Conservation (phyloP, 2,797 vertebrate species). For the Sebastes umbrosus region DNA sequence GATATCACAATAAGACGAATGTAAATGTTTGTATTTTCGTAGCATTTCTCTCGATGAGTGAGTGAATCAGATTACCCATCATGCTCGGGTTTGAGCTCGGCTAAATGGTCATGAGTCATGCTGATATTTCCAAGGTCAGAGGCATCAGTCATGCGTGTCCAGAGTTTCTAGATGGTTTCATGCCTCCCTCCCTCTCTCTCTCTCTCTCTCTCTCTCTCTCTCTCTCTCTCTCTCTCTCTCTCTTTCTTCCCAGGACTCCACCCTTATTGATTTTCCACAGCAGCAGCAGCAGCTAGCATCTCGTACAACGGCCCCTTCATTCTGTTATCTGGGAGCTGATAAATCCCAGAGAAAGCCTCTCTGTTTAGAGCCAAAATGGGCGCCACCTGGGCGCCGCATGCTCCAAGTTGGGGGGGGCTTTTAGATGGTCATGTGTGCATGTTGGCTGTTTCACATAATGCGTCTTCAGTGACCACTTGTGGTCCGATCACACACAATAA, state of each 20-base stretch:
- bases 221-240: too few relatives aligned
- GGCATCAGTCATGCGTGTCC: slow-evolving; percentile 17
- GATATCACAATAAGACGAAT: not conserved
- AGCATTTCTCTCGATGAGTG: not conserved
- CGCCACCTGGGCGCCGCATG: not conserved
- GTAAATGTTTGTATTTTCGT: not conserved
- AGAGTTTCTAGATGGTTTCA: slow-evolving; percentile 7
- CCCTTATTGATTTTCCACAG: slow-evolving; percentile 63
- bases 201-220: too few relatives aligned
- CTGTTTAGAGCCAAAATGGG: slow-evolving; percentile 63
- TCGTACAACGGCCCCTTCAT: slow-evolving; percentile 55
- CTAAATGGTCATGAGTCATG: not conserved
- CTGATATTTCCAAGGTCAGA: slow-evolving; percentile 16
- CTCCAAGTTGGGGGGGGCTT: not conserved
- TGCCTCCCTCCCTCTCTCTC: not conserved
- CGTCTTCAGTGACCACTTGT: too few relatives aligned
- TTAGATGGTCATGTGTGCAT: not conserved
- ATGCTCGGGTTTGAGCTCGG: not conserved
- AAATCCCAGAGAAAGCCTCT: slow-evolving; percentile 55
- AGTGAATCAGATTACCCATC: not conserved
- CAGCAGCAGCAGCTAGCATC: slow-evolving; percentile 22
- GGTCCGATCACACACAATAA: too few relatives aligned
- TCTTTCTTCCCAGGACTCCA: slow-evolving; percentile 20
- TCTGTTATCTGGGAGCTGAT: slow-evolving; percentile 65
- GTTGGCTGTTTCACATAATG: not conserved